Evolutionary conservation across 2,113 vertebrate genomes (phyloP), one percentile per base, ranked within the genome.

Genomic region (Grammomys dolichurus): DNA sequence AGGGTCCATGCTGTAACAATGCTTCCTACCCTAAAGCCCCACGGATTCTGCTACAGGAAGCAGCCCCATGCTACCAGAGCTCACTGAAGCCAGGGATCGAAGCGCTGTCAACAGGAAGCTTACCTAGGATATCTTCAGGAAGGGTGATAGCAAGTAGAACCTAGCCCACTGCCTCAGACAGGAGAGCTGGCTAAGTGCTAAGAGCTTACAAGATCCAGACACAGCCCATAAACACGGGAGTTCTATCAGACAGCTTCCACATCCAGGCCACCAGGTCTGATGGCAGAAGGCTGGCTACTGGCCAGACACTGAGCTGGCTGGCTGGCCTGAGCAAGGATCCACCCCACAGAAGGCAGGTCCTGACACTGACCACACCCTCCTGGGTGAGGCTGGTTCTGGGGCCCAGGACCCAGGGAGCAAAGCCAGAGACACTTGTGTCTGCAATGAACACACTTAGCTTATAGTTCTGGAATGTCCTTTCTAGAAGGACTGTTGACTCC

Each of bases 381-480:
- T 70, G 70, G 70, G 72, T 40, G n/a, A 26, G 51, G 84, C 46
- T 63, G 20, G 77, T 28, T 40, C 1, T 22, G 16, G 51, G 48
- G 70, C 48, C 13, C 24, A 46, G 24, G 92, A 70, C 51, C 90
- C 58, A 31, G n/a, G 6, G 0, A 10, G 24, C 26, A 10, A 5
- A 13, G 87, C 89, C 82, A 65, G 13, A 72, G 13, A 72, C 90
- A 56, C 73, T 77, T 56, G 22, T 5, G 16, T 81, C 82, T 28
- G 24, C 6, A 19, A 0, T 17, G 43, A 14, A 33, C 63, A 31
- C 67, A 8, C 75, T 95, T 51, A 76, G 95, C 82, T 96, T 89
- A 91, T 0, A 4, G 28, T 16, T 93, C 28, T 9, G 92, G 89
- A 97, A 96, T 73, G 91, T 87, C n/a, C 92, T 70, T 82, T 60